phyloP scores from a whole-genome alignment of 2,888 invertebrate genomes.

The Spilarctia lutea region DNA sequence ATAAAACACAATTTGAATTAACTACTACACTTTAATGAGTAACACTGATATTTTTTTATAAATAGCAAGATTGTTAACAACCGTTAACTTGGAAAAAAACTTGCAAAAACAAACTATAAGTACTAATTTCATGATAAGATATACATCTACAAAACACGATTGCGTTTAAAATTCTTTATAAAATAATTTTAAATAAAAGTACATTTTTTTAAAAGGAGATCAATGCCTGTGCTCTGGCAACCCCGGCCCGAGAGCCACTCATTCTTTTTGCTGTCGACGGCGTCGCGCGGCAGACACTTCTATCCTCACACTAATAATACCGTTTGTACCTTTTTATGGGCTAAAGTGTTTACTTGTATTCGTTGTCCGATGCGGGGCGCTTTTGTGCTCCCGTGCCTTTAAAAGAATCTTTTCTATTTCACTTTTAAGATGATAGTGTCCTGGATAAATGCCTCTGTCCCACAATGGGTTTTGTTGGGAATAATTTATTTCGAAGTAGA shows the following conservation, averaged over 20 bases:
- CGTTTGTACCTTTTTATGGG: constrained; percentile 79
- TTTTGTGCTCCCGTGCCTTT: constrained; percentile 63
- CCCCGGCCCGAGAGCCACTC: constrained; percentile 50
- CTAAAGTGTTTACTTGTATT: constrained; percentile 84
- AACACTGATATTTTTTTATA: too few relatives aligned
- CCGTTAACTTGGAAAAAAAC: too few relatives aligned
- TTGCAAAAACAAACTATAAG: too few relatives aligned
- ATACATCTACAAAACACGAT: too few relatives aligned
- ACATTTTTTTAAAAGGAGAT: neutral
- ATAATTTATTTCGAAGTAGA: constrained; percentile 5
- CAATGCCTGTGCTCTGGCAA: neutral
- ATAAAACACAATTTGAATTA: neutral
- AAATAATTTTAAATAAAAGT: too few relatives aligned
- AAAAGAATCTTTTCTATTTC: constrained; percentile 68
- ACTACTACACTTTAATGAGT: neutral
- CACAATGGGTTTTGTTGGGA: constrained; percentile 38
- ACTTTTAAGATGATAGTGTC: constrained; percentile 57
- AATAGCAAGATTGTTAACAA: too few relatives aligned
- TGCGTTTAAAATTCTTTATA: too few relatives aligned
- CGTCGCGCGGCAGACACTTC: constrained; percentile 78
- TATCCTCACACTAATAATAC: constrained; percentile 81
- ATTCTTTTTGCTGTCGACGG: constrained; percentile 74
- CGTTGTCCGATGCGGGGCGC: constrained; percentile 76
- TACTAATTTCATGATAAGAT: too few relatives aligned
- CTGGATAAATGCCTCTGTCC: constrained; percentile 38